These are phyloP conservation scores for Choloepus didactylus DNA, from an alignment of 2,797 vertebrate species.

Conservation along the genomic window DNA sequence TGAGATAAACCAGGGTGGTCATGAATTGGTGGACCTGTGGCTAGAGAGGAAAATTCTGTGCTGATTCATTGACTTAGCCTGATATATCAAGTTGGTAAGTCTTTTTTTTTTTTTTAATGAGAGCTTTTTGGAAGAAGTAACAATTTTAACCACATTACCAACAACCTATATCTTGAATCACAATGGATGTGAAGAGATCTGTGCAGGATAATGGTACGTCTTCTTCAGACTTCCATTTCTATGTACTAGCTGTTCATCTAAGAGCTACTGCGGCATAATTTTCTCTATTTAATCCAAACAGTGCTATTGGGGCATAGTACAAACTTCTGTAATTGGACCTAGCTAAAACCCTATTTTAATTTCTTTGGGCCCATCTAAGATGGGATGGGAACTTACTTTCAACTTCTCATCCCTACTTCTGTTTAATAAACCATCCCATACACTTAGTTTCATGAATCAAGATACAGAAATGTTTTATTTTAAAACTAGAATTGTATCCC, in stretches of 20 bases:
- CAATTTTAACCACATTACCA: background rate
- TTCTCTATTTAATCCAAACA: background rate
- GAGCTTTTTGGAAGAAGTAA: background rate
- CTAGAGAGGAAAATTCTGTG: background rate
- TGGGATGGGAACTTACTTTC: background rate
- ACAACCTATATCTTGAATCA: background rate
- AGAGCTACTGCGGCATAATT: background rate
- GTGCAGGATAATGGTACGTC: background rate
- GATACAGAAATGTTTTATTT: background rate
- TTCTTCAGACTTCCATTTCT: background rate
- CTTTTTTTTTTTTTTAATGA: background rate
- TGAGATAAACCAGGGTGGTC: background rate
- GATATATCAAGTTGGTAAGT: background rate
- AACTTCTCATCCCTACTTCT: background rate
- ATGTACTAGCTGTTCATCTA: background rate
- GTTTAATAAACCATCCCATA: background rate
- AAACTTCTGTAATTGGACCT: background rate
- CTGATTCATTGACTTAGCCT: background rate
- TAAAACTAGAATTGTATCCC: background rate
- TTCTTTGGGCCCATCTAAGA: background rate
- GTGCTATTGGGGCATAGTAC: background rate
- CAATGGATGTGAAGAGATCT: background rate
- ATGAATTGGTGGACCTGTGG: background rate
- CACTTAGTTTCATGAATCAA: background rate
- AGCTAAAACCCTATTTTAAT: background rate